Percentiles rank a stretch among this genome's conserved stretches.
phyloP scores from a whole-genome alignment of 2,797 vertebrate genomes.

The Synaphobranchus kaupii region DNA sequence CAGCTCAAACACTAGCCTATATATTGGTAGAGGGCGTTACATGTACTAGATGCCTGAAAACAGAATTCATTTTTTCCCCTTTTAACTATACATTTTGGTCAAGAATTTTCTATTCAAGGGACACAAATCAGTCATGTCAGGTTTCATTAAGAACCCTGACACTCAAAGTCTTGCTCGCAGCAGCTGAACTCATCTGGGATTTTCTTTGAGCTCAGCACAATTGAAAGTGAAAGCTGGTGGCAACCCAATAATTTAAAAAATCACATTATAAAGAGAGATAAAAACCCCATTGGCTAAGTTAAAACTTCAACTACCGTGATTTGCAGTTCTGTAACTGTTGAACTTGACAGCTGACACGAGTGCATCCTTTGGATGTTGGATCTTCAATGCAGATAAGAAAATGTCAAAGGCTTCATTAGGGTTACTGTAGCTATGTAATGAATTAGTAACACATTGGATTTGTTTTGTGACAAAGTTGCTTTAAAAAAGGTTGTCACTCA shows the following conservation, averaged over 20 bases:
- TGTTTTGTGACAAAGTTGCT: neutral
- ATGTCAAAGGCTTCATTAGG: neutral
- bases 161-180: neutral
- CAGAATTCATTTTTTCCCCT: neutral
- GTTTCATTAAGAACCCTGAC: neutral
- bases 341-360: neutral
- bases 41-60: neutral
- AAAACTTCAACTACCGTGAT: neutral
- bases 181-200: neutral
- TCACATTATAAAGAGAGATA: neutral
- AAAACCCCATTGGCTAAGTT: neutral
- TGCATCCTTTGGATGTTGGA: neutral
- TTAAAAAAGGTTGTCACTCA: neutral
- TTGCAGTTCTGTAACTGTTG: neutral
- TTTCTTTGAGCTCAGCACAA: slow-evolving; percentile 15
- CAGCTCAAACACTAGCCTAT: neutral
- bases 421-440: neutral
- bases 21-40: neutral
- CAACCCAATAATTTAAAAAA: slow-evolving; percentile 13
- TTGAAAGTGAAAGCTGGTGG: slow-evolving; percentile 27
- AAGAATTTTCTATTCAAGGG: neutral
- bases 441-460: neutral
- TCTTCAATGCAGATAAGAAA: neutral
- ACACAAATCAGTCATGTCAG: slow-evolving; percentile 1
- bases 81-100: neutral